A percentile compares a stretch with the other conserved stretches of the same genome.
These are phyloP conservation scores for Hypotaenidia okinawae DNA, from an alignment of 2,797 vertebrate genomes.

Conservation along the genomic window DNA sequence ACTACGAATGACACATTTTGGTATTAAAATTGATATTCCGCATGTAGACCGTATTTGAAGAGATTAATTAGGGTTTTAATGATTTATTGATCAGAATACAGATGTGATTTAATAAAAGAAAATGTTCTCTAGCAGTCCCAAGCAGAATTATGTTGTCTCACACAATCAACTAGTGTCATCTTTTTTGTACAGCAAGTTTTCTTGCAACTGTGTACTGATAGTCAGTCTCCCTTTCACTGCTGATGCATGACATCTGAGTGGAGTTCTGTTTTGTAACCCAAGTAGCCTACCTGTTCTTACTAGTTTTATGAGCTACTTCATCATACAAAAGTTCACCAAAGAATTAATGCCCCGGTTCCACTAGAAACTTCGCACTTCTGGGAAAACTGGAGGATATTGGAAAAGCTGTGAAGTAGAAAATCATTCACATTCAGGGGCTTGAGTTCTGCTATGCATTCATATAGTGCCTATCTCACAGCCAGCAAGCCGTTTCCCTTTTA, in stretches of 20 bases:
- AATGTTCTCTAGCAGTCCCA: neutral
- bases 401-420: constrained; percentile 15
- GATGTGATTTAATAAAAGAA: neutral
- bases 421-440: neutral
- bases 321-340: neutral
- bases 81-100: neutral
- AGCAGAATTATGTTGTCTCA: neutral
- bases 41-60: neutral
- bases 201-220: neutral
- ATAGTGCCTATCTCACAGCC: neutral
- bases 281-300: neutral
- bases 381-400: neutral
- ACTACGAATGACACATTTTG: neutral
- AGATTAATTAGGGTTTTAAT: neutral
- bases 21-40: neutral
- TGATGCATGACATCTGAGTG: neutral
- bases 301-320: neutral
- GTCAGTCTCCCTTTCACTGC: neutral
- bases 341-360: neutral
- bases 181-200: neutral
- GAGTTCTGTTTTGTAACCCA: neutral
- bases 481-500: neutral
- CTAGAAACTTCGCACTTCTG: neutral
- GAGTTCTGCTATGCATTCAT: neutral
- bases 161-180: neutral